Base-by-base conservation (phyloP, 2,113 vertebrate genomes). In the Aegotheles bennettii region DNA sequence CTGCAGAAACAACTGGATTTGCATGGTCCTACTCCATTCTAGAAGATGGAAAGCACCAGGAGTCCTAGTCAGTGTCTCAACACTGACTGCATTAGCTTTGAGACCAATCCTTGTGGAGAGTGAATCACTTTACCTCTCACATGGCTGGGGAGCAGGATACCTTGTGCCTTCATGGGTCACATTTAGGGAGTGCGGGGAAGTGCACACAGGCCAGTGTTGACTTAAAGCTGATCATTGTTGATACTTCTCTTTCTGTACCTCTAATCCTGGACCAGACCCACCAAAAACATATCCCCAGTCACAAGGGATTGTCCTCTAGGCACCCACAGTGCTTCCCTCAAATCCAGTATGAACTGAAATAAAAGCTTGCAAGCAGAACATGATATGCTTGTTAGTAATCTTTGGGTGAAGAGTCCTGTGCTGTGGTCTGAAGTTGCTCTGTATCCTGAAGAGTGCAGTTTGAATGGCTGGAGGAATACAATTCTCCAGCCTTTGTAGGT, bases 311-410 rank as follows among this genome's bases (percentile, higher is more conserved):
- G 4, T 64, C 17, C n/a, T 47, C 33, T 47, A 14, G 63, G 31
- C 35, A 36, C 14, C 5, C 19, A 23, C 2, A 2, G 33, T 42
- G 5, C 33, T 84, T 50, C 29, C 10, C 38, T 90, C 47, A 36
- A 50, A 28, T 0, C 0, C 14, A 35, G 15, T 17, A n/a, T 45
- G 19, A 84, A 50, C 45, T 57, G 51, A 59, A 81, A 21, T 59
- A 35, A 59, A 64, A 71, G 8, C 45, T 48, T n/a, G 2, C 45
- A 31, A 51, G 31, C 26, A 45, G 38, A 42, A 36, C 10, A 42
- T 0, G 0, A 4, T 10, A 3, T 7, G 4, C 1, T 6, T 64
- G 71, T 61, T n/a, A 42, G 31, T 71, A n/a, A 29, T 48, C 4
- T n/a, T 43, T 47, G 8, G 21, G 10, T 90, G 35, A 63, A 36